Conservation (phyloP, 1,140 invertebrate species). For the Portunus trituberculatus region DNA sequence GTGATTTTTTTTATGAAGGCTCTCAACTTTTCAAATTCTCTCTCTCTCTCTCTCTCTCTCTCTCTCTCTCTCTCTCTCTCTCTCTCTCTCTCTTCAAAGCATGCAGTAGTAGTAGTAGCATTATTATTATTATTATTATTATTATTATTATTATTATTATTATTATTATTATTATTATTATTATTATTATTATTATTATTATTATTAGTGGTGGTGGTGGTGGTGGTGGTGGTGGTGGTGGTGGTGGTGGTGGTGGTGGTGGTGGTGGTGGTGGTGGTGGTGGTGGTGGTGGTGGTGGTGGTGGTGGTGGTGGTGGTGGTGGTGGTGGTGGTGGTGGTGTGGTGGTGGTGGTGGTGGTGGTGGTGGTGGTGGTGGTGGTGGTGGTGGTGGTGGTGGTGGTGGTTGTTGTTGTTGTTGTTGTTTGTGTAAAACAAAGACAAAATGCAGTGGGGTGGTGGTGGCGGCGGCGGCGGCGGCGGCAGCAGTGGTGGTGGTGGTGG, state of each 20-base stretch:
- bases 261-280: background rate
- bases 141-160: background rate
- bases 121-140: too few relatives aligned
- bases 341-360: too few relatives aligned
- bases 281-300: background rate
- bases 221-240: background rate
- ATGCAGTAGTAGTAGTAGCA: background rate
- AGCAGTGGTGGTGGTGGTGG: background rate
- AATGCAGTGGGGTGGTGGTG: background rate
- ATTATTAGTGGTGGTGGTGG: too few relatives aligned
- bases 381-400: too few relatives aligned
- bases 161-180: background rate
- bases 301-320: background rate
- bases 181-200: too few relatives aligned
- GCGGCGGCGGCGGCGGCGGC: background rate
- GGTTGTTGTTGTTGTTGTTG: too few relatives aligned
- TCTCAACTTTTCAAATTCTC: background rate
- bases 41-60: conserved; percentile 19
- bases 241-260: background rate
- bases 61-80: background rate
- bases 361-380: background rate
- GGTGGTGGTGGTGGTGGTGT: too few relatives aligned
- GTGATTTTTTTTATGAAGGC: too few relatives aligned
- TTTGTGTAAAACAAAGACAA: background rate
- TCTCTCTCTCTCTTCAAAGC: background rate